Evolutionary conservation across 2,113 vertebrate genomes (phyloP).

Genomic region (Atractosteus spatula): DNA sequence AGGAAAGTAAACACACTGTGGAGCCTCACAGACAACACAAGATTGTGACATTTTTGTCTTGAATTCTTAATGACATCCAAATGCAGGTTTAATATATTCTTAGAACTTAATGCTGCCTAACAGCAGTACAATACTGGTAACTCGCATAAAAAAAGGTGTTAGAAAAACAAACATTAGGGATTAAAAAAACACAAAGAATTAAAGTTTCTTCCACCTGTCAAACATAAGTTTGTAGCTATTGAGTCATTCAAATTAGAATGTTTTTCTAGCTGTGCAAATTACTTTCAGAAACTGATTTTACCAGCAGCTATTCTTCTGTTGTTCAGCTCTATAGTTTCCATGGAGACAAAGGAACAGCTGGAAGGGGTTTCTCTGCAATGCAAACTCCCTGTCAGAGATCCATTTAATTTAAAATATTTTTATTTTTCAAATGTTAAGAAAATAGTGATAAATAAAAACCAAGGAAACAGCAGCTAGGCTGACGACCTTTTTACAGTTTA

Average conservation of each 20-base stretch:
- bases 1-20: not conserved
- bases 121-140: not conserved
- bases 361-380: slow-evolving; percentile 30
- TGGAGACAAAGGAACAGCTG: slow-evolving; percentile 44
- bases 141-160: not conserved
- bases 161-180: not conserved
- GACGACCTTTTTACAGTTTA: not conserved
- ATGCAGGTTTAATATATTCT: no score
- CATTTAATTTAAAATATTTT: slow-evolving; percentile 22
- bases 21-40: not conserved
- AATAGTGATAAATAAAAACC: slow-evolving; percentile 8
- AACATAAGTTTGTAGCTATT: slow-evolving; percentile 4
- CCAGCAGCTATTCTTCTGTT: slow-evolving; percentile 32
- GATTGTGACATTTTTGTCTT: no score
- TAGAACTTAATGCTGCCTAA: no score
- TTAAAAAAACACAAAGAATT: not conserved
- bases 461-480: not conserved
- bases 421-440: not conserved
- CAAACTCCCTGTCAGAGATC: slow-evolving; percentile 29
- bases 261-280: slow-evolving; percentile 30
- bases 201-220: not conserved
- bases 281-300: slow-evolving; percentile 44
- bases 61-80: no score
- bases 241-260: slow-evolving; percentile 20
- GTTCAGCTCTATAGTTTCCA: slow-evolving; percentile 43